Evolutionary conservation across 2,113 vertebrate genomes (phyloP).

Genomic region (Nyctibius bracteatus): DNA sequence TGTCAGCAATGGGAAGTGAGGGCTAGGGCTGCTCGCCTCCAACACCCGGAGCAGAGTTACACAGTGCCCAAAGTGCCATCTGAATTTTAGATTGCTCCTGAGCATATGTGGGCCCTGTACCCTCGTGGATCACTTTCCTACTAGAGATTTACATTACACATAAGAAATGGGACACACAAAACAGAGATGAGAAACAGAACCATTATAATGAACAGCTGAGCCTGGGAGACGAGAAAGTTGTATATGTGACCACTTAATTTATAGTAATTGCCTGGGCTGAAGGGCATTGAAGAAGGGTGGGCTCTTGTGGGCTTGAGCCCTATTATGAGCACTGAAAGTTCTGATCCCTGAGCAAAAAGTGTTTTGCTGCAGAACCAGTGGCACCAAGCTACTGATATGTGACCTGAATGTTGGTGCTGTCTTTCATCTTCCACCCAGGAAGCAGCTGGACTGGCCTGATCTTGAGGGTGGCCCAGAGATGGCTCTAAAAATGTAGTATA

Average conservation of each 20-base stretch:
- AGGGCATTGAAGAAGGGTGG: neutral
- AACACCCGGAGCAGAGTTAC: neutral
- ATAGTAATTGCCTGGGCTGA: neutral
- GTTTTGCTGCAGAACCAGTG: neutral
- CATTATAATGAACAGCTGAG: neutral
- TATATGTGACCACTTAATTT: neutral
- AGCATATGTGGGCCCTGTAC: neutral
- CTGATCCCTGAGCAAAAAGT: neutral
- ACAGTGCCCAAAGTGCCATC: neutral
- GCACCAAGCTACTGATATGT: neutral
- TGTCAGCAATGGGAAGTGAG: rapidly evolving
- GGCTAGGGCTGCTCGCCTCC: neutral
- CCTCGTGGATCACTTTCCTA: neutral
- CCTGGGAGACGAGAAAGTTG: neutral
- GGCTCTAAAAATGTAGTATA: neutral
- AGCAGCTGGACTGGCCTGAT: neutral
- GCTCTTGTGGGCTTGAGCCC: neutral
- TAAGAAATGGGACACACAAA: neutral
- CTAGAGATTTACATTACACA: neutral
- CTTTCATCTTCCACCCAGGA: neutral
- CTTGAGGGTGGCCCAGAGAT: neutral
- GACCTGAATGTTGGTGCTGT: neutral
- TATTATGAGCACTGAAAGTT: neutral
- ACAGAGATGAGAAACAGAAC: neutral
- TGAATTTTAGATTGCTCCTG: neutral